Conservation (phyloP, 2,113 vertebrate species). For the Plestiodon gilberti region DNA sequence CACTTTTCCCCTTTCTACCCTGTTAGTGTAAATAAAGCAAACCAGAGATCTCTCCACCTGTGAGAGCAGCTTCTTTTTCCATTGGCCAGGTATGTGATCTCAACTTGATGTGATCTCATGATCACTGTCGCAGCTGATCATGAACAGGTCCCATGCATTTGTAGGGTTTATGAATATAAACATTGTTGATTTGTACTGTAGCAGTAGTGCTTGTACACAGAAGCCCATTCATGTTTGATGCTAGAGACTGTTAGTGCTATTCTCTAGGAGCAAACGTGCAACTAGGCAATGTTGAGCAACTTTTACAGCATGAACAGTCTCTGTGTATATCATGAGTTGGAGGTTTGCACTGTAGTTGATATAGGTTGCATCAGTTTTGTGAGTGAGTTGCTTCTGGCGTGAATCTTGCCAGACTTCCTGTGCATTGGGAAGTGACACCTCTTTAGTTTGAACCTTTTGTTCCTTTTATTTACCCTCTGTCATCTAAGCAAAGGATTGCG, state of each 20-base stretch:
- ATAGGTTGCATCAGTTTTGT: neutral
- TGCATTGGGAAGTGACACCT: neutral
- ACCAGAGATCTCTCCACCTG: neutral
- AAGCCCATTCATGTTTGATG: neutral
- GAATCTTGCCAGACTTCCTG: too few species aligned
- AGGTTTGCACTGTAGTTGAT: neutral
- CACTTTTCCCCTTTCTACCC: neutral
- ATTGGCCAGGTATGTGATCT: neutral
- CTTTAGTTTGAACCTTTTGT: neutral
- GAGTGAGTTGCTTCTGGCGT: neutral
- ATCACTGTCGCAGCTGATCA: neutral
- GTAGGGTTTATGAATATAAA: neutral
- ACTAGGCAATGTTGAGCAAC: neutral
- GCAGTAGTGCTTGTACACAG: neutral
- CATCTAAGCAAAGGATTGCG: neutral
- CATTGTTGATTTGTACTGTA: neutral
- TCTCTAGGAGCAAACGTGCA: neutral
- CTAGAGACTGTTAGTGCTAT: neutral
- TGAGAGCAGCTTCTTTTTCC: neutral
- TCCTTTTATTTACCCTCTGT: neutral
- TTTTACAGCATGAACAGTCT: neutral
- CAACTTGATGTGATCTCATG: too few species aligned
- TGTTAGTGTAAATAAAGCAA: neutral
- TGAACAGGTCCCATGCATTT: neutral
- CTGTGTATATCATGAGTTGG: neutral